Percentiles rank a stretch among this genome's conserved stretches.
phyloP scores from a whole-genome alignment of 2,888 invertebrate genomes.

The Acanthosepion esculentum region DNA sequence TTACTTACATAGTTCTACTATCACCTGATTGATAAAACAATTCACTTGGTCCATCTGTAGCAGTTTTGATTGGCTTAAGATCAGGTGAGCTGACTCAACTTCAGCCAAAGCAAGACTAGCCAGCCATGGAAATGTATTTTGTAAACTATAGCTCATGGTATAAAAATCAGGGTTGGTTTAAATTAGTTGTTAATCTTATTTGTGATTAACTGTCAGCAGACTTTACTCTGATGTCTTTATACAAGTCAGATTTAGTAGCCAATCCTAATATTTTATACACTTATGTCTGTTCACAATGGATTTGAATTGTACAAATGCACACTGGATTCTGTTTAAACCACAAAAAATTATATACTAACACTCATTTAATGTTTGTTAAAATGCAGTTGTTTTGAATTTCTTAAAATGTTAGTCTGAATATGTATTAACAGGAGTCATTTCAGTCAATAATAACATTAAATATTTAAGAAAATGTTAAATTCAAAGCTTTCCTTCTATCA shows the following conservation, averaged over 20 bases:
- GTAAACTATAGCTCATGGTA: not conserved
- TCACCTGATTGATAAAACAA: not conserved
- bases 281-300: not conserved
- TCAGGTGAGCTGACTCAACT: slow-evolving; percentile 18
- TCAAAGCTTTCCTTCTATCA: too few species aligned
- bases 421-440: too few species aligned
- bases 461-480: too few species aligned
- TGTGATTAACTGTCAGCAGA: too few species aligned
- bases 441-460: too few species aligned
- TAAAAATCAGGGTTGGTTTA: not conserved
- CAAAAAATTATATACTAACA: too few species aligned
- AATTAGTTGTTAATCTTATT: not conserved
- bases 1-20: not conserved
- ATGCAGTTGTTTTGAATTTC: too few species aligned
- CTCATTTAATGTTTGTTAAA: too few species aligned
- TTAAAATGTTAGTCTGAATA: too few species aligned
- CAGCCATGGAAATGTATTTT: not conserved
- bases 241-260: not conserved
- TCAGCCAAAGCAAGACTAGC: not conserved
- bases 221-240: not conserved
- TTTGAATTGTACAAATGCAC: not conserved
- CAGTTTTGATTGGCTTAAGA: not conserved
- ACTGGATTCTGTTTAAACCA: not conserved
- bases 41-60: not conserved
- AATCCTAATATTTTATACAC: not conserved